phyloP scores from a whole-genome alignment of 2,113 vertebrate genomes.

The Psophia crepitans region DNA sequence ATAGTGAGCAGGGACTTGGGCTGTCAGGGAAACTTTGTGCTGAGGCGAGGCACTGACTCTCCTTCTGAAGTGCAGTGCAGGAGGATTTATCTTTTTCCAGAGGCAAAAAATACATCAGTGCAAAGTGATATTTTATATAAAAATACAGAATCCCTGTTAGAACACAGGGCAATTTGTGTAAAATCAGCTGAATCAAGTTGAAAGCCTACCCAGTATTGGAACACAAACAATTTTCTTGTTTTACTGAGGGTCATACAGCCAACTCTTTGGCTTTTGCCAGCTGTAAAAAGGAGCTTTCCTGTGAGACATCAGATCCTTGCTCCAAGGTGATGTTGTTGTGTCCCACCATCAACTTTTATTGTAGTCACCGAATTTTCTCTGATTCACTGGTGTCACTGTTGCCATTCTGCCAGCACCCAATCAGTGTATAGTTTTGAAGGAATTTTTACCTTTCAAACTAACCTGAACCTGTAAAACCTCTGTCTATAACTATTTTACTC shows the following conservation, averaged over 20 bases:
- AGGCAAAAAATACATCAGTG: neutral
- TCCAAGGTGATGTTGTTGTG: neutral
- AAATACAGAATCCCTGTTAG: neutral
- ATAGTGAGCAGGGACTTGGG: neutral
- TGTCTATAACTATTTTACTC: neutral
- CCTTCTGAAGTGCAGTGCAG: neutral
- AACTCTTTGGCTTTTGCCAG: neutral
- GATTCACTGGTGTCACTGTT: neutral
- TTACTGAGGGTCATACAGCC: neutral
- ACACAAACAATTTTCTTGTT: neutral
- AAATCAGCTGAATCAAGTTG: constrained; percentile 1
- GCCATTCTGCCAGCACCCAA: neutral
- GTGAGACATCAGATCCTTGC: neutral
- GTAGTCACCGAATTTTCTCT: neutral
- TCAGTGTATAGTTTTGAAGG: neutral
- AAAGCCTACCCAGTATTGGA: neutral
- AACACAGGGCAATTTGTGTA: neutral
- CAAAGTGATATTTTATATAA: constrained; percentile 14
- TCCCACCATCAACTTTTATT: neutral
- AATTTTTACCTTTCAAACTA: neutral
- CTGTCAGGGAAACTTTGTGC: neutral
- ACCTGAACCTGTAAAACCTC: neutral
- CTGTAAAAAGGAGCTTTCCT: neutral
- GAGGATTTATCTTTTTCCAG: constrained; percentile 5
- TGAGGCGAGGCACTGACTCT: neutral